Conservation (phyloP, 2,797 vertebrate genomes). For the Myotis pilosus region DNA sequence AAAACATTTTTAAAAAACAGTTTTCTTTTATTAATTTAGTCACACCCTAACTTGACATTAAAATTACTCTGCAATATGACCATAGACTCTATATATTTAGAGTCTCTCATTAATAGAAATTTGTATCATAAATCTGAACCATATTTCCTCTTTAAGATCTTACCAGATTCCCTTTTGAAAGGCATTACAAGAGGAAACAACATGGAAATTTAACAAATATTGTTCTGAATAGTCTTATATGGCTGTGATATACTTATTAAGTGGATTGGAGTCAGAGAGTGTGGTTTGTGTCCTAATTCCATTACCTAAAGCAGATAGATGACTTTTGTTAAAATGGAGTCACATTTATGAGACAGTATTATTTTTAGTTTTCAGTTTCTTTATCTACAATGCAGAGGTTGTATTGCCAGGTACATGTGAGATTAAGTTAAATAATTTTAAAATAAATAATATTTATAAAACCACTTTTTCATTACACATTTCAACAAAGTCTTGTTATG, state of each 20-base stretch:
- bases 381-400: not conserved
- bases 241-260: not conserved
- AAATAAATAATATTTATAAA: constrained; percentile 12
- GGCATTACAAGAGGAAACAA: not conserved
- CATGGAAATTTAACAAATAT: not conserved
- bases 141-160: not conserved
- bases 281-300: not conserved
- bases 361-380: not conserved
- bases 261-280: not conserved
- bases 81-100: not conserved
- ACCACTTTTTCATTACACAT: not conserved
- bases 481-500: not conserved
- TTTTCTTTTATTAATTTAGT: not conserved
- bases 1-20: not conserved
- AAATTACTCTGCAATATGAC: not conserved
- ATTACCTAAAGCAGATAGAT: not conserved
- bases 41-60: not conserved
- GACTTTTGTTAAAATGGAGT: not conserved
- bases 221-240: not conserved
- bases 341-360: not conserved
- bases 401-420: not conserved
- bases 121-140: not conserved
- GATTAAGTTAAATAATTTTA: not conserved
- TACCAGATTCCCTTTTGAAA: not conserved
- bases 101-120: not conserved